Percentiles rank a stretch among this genome's conserved stretches.
Evolutionary conservation across 2,797 vertebrate species (phyloP).

Genomic region (Molothrus aeneus): DNA sequence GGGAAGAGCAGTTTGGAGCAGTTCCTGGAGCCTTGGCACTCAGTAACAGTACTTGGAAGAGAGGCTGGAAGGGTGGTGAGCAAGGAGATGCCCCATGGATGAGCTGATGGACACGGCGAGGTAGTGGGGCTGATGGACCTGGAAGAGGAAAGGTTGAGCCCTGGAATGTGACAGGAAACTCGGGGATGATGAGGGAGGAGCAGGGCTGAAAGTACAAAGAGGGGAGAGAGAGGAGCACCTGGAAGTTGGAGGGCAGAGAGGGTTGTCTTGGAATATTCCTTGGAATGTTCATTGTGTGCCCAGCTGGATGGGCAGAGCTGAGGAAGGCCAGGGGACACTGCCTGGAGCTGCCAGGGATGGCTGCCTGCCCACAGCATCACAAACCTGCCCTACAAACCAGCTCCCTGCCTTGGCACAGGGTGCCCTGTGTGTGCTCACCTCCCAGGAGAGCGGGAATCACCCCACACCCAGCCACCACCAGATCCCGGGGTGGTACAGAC

Average conservation of each 20-base stretch:
- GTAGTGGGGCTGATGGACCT: not conserved
- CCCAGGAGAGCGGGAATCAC: not conserved
- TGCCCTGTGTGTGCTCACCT: not conserved
- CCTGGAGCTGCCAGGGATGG: rapidly evolving
- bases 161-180: not conserved
- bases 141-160: not conserved
- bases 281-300: rapidly evolving
- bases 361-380: not conserved
- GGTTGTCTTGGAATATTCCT: not conserved
- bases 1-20: not conserved
- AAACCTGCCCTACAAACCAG: not conserved
- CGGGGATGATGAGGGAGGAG: not conserved
- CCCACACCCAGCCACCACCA: not conserved
- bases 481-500: rapidly evolving
- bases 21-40: not conserved
- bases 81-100: not conserved
- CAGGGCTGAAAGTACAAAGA: not conserved
- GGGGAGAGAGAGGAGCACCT: not conserved
- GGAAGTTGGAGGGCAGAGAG: not conserved
- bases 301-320: rapidly evolving
- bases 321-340: not conserved
- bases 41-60: not conserved
- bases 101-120: not conserved
- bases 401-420: not conserved
- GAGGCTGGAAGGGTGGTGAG: not conserved